phyloP scores from a whole-genome alignment of 2,797 vertebrate species.

The Acropternis orthonyx region DNA sequence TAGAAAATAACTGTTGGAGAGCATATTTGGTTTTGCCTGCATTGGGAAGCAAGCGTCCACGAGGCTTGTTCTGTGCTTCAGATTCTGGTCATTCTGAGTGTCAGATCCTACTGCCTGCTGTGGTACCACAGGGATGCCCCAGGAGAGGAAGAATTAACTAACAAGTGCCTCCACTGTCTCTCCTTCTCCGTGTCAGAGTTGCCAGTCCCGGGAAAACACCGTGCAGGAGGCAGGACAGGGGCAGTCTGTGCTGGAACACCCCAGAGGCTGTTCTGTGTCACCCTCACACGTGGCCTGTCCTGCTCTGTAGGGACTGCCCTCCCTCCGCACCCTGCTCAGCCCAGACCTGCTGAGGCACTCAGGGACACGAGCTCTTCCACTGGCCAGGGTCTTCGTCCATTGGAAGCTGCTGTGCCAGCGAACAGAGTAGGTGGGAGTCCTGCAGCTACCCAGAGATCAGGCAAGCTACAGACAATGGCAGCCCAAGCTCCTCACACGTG shows the following conservation, averaged over 20 bases:
- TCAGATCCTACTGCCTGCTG: background rate
- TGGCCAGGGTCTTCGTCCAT: background rate
- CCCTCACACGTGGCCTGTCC: rapidly evolving
- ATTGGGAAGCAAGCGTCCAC: background rate
- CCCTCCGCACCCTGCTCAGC: background rate
- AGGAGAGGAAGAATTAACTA: background rate
- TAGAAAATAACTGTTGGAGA: background rate
- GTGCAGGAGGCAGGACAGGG: background rate
- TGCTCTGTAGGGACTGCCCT: background rate
- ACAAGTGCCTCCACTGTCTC: background rate
- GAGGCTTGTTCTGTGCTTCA: background rate
- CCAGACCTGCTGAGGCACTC: background rate
- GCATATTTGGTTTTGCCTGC: background rate
- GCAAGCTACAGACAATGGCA: background rate
- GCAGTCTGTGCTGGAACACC: background rate
- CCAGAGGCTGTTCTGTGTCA: rapidly evolving
- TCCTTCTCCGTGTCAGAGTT: rapidly evolving
- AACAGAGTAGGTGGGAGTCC: background rate
- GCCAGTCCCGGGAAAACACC: rapidly evolving
- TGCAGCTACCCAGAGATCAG: background rate
- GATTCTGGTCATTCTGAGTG: background rate
- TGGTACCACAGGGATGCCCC: background rate
- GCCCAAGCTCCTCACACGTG: background rate
- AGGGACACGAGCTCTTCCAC: background rate
- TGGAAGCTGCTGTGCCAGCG: background rate